Percentiles rank a stretch among this genome's conserved stretches.
phyloP scores from a whole-genome alignment of 2,888 invertebrate genomes.

The Drosophila colorata region DNA sequence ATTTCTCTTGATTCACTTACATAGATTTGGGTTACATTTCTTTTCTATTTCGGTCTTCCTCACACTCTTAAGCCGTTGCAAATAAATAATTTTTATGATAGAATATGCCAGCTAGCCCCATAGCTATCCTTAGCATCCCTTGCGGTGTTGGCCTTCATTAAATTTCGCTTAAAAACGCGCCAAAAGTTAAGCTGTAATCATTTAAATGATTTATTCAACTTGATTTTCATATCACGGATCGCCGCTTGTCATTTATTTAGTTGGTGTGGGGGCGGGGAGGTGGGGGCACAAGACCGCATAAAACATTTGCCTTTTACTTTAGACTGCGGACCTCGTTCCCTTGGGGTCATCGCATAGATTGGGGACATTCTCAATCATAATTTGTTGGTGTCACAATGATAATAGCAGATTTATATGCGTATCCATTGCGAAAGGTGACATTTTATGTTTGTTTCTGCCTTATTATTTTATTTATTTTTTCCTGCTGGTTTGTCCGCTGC shows the following conservation, averaged over 20 bases:
- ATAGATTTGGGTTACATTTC: constrained; percentile 82
- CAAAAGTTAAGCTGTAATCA: constrained; percentile 81
- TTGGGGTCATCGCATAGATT: constrained; percentile 41
- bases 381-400: constrained; percentile 82
- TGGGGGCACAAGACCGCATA: constrained; percentile 1
- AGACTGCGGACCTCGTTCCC: constrained; percentile 16
- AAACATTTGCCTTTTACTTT: constrained; percentile 33
- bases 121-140: constrained; percentile 8
- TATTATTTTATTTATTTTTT: background rate
- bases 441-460: constrained; percentile 43
- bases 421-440: constrained; percentile 62
- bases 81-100: constrained; percentile 80
- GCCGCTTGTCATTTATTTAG: constrained; percentile 55
- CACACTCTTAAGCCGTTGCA: constrained; percentile 47
- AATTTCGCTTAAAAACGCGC: constrained; percentile 80
- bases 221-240: constrained; percentile 77
- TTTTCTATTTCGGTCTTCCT: constrained; percentile 49
- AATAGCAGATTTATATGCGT: constrained; percentile 77
- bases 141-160: constrained; percentile 64
- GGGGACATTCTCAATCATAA: constrained; percentile 78
- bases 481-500: background rate
- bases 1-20: constrained; percentile 81
- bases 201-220: constrained; percentile 80
- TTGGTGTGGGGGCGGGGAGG: too few species aligned
- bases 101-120: constrained; percentile 34